These are phyloP conservation scores for Pseudochaenichthys georgianus DNA, from an alignment of 2,797 vertebrate species.

Conservation along the genomic window DNA sequence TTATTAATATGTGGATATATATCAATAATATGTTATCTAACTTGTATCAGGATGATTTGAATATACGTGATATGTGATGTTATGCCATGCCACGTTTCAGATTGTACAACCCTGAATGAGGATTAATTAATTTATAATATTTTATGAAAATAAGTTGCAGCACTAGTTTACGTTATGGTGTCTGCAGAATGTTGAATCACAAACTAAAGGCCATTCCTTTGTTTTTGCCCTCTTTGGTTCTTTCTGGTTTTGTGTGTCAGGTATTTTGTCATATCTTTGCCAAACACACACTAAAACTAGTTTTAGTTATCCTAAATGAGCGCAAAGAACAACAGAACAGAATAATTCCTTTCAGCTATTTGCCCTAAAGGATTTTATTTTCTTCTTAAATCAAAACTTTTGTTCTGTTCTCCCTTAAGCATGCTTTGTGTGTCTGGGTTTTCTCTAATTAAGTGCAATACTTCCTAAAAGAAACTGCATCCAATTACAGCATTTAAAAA, in stretches of 20 bases:
- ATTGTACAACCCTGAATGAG: too few species aligned
- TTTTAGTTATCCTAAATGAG: conserved; percentile 21
- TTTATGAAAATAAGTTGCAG: too few species aligned
- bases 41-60: too few species aligned
- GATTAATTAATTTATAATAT: too few species aligned
- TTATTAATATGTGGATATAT: too few species aligned
- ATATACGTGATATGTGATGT: too few species aligned
- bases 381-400: conserved; percentile 4
- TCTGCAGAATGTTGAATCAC: too few species aligned
- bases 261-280: conserved; percentile 53
- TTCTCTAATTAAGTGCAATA: conserved; percentile 11
- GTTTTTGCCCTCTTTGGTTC: conserved; percentile 15
- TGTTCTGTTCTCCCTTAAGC: background rate
- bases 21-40: too few species aligned
- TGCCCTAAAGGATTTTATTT: background rate
- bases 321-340: background rate
- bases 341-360: background rate
- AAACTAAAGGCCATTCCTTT: too few species aligned
- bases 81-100: too few species aligned
- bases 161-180: too few species aligned
- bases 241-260: conserved; percentile 23
- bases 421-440: background rate
- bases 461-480: background rate
- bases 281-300: conserved; percentile 9
- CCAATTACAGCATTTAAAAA: background rate